These are phyloP conservation scores for Globodera rostochiensis DNA, from an alignment of 1,140 invertebrate genomes.

Conservation along the genomic window DNA sequence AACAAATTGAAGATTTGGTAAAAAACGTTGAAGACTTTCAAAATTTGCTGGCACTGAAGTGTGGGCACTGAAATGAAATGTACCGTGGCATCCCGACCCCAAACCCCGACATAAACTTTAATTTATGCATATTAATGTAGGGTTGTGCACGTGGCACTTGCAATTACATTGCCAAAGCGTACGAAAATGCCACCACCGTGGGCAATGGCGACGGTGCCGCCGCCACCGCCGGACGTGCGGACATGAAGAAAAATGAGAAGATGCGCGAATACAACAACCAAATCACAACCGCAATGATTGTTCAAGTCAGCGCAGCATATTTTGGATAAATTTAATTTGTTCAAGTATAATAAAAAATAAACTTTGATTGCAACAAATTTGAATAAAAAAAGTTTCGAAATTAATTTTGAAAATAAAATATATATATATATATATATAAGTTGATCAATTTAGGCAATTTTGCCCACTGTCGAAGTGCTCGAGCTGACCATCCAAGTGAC, in stretches of 20 bases:
- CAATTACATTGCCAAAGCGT: slow-evolving; percentile 6
- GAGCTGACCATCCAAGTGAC: slow-evolving; percentile 18
- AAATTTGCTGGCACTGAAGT: too few species aligned
- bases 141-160: not conserved
- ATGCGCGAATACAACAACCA: slow-evolving; percentile 30
- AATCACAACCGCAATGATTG: slow-evolving; percentile 25
- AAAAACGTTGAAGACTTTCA: too few species aligned
- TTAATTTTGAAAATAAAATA: not conserved
- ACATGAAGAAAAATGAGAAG: slow-evolving; percentile 15
- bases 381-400: slow-evolving; percentile 1
- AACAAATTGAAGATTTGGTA: too few species aligned
- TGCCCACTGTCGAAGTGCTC: slow-evolving; percentile 27
- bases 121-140: too few species aligned
- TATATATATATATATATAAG: not conserved
- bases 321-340: too few species aligned
- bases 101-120: too few species aligned
- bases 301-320: not conserved
- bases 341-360: too few species aligned
- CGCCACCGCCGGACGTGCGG: not conserved
- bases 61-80: too few species aligned
- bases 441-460: slow-evolving; percentile 3
- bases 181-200: not conserved
- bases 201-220: not conserved
- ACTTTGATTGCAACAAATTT: too few species aligned
- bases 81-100: too few species aligned